Evolutionary conservation across 1,140 invertebrate genomes (phyloP), one percentile per base, ranked within the genome.

Genomic region (Solen grandis): DNA sequence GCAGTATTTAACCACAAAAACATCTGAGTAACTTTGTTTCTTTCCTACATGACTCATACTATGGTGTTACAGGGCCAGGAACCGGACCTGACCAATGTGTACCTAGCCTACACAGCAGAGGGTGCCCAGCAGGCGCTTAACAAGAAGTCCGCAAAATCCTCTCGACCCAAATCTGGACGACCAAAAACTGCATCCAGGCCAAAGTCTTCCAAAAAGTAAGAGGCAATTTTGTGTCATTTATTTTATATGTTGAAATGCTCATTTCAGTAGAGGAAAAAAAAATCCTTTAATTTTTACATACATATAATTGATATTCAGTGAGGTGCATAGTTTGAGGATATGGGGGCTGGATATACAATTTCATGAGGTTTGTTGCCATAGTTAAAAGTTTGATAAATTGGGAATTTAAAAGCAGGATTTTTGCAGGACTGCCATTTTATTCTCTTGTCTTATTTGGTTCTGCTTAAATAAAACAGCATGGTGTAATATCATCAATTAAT

Each of bases 81-180:
- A 50, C 78, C 89, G 54, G 92, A 93, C 75, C 84, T 93, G n/a
- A 90, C 90, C 4, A 89, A 92, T 75, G 86, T 93, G 0, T 93
- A 92, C 84, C 78, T 93, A 55, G 91, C 92, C n/a, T 93, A 93
- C 84, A 92, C 91, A 52, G 88, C 90, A 33, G 91, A 93, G 69
- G 90, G 90, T 1, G 87, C 88, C 52, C 87, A 90, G 50, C 78
- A 83, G 27, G 84, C 86, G 10, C 69, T 89, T 81, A 86, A 80
- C 75, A 80, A 85, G 25, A 89, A 88, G 65, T 75, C 85, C 10
- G 59, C 83, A 31, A 88, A 88, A 84, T 55, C 83, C 10, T 59
- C 69, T 10, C n/a, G 81, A 35, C 85, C 85, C 59, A 92, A 91
- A 73, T 89, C 90, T 65, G 86, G 87, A 16, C 84, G 91, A 60